Evolutionary conservation across 2,113 vertebrate genomes (phyloP), one percentile per base, ranked within the genome.

Genomic region (Brachyistius frenatus): DNA sequence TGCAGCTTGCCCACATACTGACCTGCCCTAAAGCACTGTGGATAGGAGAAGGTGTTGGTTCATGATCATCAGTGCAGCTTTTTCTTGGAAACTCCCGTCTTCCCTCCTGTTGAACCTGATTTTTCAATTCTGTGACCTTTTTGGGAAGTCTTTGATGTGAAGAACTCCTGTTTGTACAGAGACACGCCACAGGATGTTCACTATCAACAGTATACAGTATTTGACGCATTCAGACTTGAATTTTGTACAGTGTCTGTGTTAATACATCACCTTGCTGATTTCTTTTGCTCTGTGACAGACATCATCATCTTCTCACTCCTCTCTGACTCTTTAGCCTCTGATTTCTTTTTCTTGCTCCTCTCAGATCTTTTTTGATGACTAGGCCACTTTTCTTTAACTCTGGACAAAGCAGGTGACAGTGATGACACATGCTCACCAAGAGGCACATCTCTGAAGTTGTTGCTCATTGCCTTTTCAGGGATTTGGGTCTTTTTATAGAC

Each of bases 21-120:
- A 96, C 96, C 95, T 95, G 92, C 87, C 91, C 93, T 53, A 96
- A 79, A 36, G 92, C 88, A 15, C 36, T 84, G 32, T 91, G 94
- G 73, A 96, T 37, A 0, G 93, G 90, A 62, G 94, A 95, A 1
- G 86, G 69, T 2, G 85, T 80, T 2, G 86, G 80, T 10, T 78
- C 64, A 50, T 47, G 55, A 67, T 74, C 68, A 37, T 16, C 65
- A 36, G 56, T 16, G 36, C 50, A 70, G 55, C 78, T 67, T 32
- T 64, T 68, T 31, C 41, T 61, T 33, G 80, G 30, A 53, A 64
- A 65, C 6, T 54, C 69, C 57, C 39, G 75, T 66, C 39, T 62
- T 72, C 46, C 65, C 16, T 86, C 82, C 58, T 56, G 68, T n/a
- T 55, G 76, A 15, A 50, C 73, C 73, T 78, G 81, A 9, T 80